phyloP scores from a whole-genome alignment of 2,888 invertebrate species.

The Polietes domitor region DNA sequence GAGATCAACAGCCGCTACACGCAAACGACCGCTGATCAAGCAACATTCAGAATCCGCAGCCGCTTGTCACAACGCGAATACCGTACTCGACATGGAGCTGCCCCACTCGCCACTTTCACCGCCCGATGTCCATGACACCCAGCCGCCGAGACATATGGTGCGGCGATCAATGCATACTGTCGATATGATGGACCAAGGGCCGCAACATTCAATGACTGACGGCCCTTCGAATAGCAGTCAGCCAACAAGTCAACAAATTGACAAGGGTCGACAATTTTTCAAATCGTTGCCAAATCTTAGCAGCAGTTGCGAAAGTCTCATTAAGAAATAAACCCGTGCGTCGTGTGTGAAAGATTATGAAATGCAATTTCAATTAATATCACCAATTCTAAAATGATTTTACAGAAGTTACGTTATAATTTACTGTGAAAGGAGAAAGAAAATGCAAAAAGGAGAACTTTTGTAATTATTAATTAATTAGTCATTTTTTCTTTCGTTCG shows the following conservation, averaged over 20 bases:
- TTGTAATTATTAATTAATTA: slow-evolving; percentile 11
- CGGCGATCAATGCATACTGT: slow-evolving; percentile 77
- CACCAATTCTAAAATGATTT: slow-evolving; percentile 36
- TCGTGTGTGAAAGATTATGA: slow-evolving; percentile 30
- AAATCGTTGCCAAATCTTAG: slow-evolving; percentile 88
- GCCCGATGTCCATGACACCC: slow-evolving; percentile 71
- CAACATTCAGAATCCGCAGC: slow-evolving; percentile 76
- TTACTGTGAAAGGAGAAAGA: slow-evolving; percentile 33
- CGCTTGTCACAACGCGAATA: slow-evolving; percentile 58
- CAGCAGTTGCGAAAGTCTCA: slow-evolving; percentile 85
- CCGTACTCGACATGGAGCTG: slow-evolving; percentile 76
- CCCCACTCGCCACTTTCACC: slow-evolving; percentile 75
- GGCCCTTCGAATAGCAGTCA: slow-evolving; percentile 16
- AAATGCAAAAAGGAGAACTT: slow-evolving; percentile 24
- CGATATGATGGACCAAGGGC: slow-evolving; percentile 59
- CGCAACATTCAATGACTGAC: slow-evolving; percentile 18
- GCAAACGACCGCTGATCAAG: slow-evolving; percentile 72
- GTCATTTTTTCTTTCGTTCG: background rate
- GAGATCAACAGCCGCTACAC: slow-evolving; percentile 42
- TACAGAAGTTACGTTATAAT: slow-evolving; percentile 36
- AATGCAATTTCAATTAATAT: slow-evolving; percentile 49
- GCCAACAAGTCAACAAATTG: slow-evolving; percentile 68
- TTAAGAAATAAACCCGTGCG: slow-evolving; percentile 80
- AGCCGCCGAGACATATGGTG: slow-evolving; percentile 68
- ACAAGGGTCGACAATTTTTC: slow-evolving; percentile 80